phyloP scores from a whole-genome alignment of 2,888 invertebrate species.

The Archips xylosteana region DNA sequence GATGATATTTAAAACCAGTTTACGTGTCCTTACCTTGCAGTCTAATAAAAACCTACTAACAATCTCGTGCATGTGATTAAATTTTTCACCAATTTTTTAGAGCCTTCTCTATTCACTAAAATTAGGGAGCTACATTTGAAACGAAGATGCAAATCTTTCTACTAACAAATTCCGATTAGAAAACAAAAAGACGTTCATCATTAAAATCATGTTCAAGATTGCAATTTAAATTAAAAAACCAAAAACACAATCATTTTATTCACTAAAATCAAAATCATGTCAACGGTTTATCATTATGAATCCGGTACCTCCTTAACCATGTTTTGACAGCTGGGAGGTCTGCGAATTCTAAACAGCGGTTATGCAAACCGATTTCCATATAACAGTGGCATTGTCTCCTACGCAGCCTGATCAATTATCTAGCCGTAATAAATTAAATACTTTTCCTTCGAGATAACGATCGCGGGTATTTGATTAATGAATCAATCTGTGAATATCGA shows the following conservation, averaged over 20 bases:
- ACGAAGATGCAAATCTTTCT: too few species aligned
- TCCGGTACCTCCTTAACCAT: constrained; percentile 13
- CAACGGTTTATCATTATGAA: neutral
- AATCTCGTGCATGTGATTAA: too few species aligned
- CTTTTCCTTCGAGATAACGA: constrained; percentile 65
- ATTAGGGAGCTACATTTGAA: too few species aligned
- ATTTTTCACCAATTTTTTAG: too few species aligned
- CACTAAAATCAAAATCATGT: neutral
- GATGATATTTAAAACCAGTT: too few species aligned
- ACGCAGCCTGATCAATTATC: constrained; percentile 81
- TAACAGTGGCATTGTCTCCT: constrained; percentile 75
- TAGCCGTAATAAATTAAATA: constrained; percentile 79
- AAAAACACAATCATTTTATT: neutral
- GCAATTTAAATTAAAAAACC: neutral
- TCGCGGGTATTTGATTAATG: constrained; percentile 81
- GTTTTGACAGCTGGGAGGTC: constrained; percentile 33
- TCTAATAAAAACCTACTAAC: too few species aligned
- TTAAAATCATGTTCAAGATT: neutral
- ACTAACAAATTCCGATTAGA: too few species aligned
- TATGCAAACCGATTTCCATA: constrained; percentile 49
- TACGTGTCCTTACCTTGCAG: too few species aligned
- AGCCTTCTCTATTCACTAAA: too few species aligned
- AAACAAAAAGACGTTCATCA: too few species aligned
- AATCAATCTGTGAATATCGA: constrained; percentile 73
- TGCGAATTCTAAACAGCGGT: constrained; percentile 22